Evolutionary conservation across 2,888 invertebrate genomes (phyloP), one percentile per base, ranked within the genome.

Genomic region (Esperia sulphurella): DNA sequence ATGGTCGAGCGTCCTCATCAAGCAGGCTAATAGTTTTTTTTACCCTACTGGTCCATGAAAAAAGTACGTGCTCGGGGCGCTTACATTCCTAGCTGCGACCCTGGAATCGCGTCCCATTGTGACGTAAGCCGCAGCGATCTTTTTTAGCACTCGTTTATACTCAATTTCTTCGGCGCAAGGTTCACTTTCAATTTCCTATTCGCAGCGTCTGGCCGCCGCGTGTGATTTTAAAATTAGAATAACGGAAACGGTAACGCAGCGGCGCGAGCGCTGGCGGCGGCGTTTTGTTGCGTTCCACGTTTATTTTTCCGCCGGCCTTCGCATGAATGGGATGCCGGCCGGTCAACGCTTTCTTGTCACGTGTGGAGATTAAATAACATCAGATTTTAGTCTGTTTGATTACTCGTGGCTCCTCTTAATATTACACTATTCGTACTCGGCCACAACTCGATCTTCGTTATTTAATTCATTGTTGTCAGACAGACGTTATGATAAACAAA

Each of bases 161-260:
- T 63, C 65, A 68, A 63, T 67, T 59, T 57, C 59, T 51, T 52
- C 56, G 53, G 46, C 53, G 51, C 58, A 79, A 64, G 71, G 82
- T 77, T 62, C 55, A 68, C 48, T 75, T 74, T 79, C 57, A 57
- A 39, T 57, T 53, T 55, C 52, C 51, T 55, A 55, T 58, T 35
- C 45, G 50, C 46, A 59, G 68, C 72, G 71, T 72, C 70, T 75
- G 64, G 64, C 65, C 62, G 55, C 59, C 59, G 63, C 60, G 63
- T 68, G 69, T 63, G 71, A 71, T 70, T 72, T 74, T 84, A 86
- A 79, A 80, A 82, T 82, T 87, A 84, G 85, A 86, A 77, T 73
- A 83, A 83, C 84, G 86, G 84, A 86, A 85, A 83, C 76, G 58
- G 71, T 64, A 61, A 65, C 64, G 52, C 41, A 53, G 44, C 14